Conservation (phyloP, 1,140 invertebrate genomes). For the Rhagoletis zephyria region DNA sequence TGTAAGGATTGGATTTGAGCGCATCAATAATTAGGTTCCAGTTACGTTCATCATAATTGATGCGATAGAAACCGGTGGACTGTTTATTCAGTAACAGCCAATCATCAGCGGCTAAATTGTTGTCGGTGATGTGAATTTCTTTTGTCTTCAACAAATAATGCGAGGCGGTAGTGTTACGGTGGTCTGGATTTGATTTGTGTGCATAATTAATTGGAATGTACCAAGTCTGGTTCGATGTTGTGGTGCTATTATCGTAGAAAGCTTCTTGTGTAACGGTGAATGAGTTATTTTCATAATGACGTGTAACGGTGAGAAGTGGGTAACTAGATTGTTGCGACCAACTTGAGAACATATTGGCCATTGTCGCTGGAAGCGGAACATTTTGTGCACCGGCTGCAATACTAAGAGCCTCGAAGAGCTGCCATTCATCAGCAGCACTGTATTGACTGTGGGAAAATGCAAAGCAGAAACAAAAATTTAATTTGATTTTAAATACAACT, state of each 20-base stretch:
- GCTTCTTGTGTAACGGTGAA: slow-evolving; percentile 73
- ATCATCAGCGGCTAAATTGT: slow-evolving; percentile 62
- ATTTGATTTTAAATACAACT: too few species aligned
- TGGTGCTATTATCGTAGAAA: slow-evolving; percentile 64
- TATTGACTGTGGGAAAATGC: slow-evolving; percentile 65
- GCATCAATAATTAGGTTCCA: slow-evolving; percentile 75
- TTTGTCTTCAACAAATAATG: slow-evolving; percentile 61
- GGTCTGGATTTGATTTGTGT: slow-evolving; percentile 70
- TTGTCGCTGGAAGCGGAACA: slow-evolving; percentile 58
- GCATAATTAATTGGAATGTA: slow-evolving; percentile 76
- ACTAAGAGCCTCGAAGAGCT: slow-evolving; percentile 80
- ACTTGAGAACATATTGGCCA: slow-evolving; percentile 76
- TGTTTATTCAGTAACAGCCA: slow-evolving; percentile 79
- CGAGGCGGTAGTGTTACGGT: slow-evolving; percentile 72
- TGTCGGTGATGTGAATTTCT: slow-evolving; percentile 50
- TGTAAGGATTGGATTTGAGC: slow-evolving; percentile 71
- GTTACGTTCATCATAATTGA: slow-evolving; percentile 78
- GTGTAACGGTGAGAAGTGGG: slow-evolving; percentile 78
- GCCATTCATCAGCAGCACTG: slow-evolving; percentile 77
- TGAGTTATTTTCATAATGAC: slow-evolving; percentile 71
- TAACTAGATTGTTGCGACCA: slow-evolving; percentile 82
- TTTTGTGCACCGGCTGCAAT: slow-evolving; percentile 73
- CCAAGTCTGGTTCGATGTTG: slow-evolving; percentile 63
- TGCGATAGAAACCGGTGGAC: slow-evolving; percentile 78
- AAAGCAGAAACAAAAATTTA: not conserved